A percentile compares a stretch with the other conserved stretches of the same genome.
phyloP scores from a whole-genome alignment of 2,797 vertebrate species.

The Denticeps clupeoides region DNA sequence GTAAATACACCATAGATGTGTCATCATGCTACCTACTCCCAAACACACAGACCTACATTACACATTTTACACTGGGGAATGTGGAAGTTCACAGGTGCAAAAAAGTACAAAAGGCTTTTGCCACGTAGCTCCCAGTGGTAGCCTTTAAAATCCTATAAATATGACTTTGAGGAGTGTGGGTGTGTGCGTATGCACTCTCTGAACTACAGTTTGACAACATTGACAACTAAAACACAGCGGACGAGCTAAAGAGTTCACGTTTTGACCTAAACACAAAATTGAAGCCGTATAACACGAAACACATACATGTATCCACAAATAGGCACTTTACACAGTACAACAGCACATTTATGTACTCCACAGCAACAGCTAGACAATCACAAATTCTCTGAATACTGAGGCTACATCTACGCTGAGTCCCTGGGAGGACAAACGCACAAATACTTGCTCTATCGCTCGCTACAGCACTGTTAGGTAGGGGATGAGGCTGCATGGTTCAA shows the following conservation, averaged over 20 bases:
- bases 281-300: neutral
- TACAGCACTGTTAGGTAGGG: constrained; percentile 64
- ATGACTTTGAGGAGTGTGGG: constrained; percentile 34
- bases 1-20: too few species aligned
- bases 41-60: too few species aligned
- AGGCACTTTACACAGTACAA: constrained; percentile 35
- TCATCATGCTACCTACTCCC: too few species aligned
- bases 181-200: constrained; percentile 24
- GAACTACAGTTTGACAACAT: constrained; percentile 49
- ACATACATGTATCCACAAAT: constrained; percentile 41
- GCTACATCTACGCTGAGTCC: constrained; percentile 66
- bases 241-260: constrained; percentile 32
- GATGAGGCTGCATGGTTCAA: constrained; percentile 68
- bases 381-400: constrained; percentile 49
- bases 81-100: constrained; percentile 52
- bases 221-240: constrained; percentile 48
- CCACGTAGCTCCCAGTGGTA: constrained; percentile 44
- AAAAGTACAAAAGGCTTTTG: constrained; percentile 56
- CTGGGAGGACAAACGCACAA: constrained; percentile 50
- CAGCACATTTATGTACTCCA: constrained; percentile 62
- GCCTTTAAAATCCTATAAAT: constrained; percentile 40
- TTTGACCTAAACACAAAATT: neutral
- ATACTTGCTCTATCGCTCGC: constrained; percentile 32
- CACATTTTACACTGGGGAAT: constrained; percentile 49
- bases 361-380: constrained; percentile 66